Percentiles rank a stretch among this genome's conserved stretches.
phyloP scores from a whole-genome alignment of 2,888 invertebrate genomes.

The Melipona bicolor region DNA sequence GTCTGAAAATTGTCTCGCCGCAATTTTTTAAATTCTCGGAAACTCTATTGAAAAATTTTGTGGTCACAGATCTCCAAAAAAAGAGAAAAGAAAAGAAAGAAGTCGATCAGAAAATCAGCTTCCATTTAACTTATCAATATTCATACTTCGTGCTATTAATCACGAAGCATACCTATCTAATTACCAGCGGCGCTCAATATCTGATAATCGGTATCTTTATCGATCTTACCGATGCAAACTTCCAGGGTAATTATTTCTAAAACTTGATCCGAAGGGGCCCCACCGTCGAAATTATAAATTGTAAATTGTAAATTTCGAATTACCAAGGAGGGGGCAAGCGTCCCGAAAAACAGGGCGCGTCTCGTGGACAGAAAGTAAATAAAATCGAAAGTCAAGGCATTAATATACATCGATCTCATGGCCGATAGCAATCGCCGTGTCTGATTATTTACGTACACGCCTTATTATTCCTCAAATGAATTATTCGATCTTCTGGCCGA shows the following conservation, averaged over 20 bases:
- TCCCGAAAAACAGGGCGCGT: neutral
- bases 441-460: conserved; percentile 40
- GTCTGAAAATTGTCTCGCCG: neutral
- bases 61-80: neutral
- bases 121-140: neutral
- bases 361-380: conserved; percentile 11
- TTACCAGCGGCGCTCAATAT: neutral
- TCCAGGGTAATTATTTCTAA: neutral
- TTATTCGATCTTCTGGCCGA: conserved; percentile 63
- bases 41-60: neutral
- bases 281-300: conserved; percentile 1
- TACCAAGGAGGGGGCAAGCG: neutral
- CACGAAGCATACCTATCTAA: neutral
- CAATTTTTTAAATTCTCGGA: neutral
- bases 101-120: neutral
- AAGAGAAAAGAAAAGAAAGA: neutral
- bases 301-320: conserved; percentile 2
- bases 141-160: neutral
- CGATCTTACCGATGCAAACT: neutral
- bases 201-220: neutral
- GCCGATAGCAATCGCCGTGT: conserved; percentile 44
- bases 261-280: neutral
- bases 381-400: conserved; percentile 22
- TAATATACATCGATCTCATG: conserved; percentile 38
- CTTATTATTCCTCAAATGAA: conserved; percentile 47